Evolutionary conservation across 2,797 vertebrate species (phyloP), one percentile per base, ranked within the genome.

Genomic region (Schizopygopsis malacanthus): DNA sequence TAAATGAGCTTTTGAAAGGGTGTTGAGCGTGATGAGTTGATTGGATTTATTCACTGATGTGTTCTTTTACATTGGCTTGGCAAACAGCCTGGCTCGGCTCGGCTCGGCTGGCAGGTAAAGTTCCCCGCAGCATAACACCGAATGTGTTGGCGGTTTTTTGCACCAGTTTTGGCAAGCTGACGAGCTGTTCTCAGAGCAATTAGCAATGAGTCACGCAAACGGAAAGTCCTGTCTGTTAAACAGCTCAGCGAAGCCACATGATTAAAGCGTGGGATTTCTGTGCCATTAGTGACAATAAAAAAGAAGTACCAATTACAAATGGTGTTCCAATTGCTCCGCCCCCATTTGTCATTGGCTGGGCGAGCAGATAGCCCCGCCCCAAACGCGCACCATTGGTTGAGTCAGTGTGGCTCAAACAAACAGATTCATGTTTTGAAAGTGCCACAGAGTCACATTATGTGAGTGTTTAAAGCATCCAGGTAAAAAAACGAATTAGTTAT

Each of bases 11-110:
- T 70, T 50, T 81, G 61, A 81, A 81, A 69, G 63, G 79, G 28
- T 69, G 61, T 81, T 50, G 65, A 67, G 45, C 43, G 43, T 43
- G 28, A 69, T 69, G 79, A 70, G 79, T 16, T 81, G 79, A 81
- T 81, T 81, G 79, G 63, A 81, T 81, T 81, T 70, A 69, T 47
- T 67, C 79, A 81, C 20, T 79, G 59, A 79, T 81, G 63, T 70
- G 79, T 81, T 81, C 63, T 81, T 67, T 22, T 81, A 39, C 70
- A 63, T 52, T 52, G 2, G 59, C 20, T 78, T 61, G 76, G 76
- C 76, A 78, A 43, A 28, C 56, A 33, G 78, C 76, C 76, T 59
- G 76, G 76, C n/a, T 43, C 1, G 1, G n/a, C 45, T 43, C 2
- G 1, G n/a, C 45, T 79, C 59, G 2, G 56, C 56, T 65, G 41